phyloP scores from a whole-genome alignment of 2,113 vertebrate species.

The Phalacrocorax brasilianus region DNA sequence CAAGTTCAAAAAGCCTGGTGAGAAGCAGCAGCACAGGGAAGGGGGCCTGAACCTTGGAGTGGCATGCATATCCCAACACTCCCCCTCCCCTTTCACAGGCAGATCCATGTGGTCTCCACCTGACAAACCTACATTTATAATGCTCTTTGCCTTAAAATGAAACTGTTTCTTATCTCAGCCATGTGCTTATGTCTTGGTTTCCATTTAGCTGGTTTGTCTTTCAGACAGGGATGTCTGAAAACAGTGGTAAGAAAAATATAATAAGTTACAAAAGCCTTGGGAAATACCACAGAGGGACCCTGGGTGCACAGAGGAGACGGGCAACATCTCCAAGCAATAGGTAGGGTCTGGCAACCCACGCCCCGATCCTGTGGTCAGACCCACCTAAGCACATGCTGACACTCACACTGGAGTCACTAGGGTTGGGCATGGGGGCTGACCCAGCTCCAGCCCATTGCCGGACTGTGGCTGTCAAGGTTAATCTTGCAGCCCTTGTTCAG shows the following conservation, averaged over 20 bases:
- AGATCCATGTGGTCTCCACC: constrained; percentile 48
- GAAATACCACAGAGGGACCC: neutral
- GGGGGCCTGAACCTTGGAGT: neutral
- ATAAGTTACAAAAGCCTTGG: neutral
- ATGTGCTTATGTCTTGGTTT: neutral
- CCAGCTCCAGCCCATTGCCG: fast-evolving
- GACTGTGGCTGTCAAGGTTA: neutral
- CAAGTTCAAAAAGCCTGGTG: constrained; percentile 9
- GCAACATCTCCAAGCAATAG: neutral
- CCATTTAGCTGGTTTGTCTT: neutral
- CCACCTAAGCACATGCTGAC: neutral
- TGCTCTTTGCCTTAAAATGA: neutral
- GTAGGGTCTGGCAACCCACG: neutral
- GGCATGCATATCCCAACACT: neutral
- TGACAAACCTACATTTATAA: neutral
- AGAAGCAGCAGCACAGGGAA: neutral
- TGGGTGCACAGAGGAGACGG: neutral
- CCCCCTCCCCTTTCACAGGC: neutral
- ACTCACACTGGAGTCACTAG: fast-evolving
- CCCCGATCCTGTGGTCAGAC: neutral
- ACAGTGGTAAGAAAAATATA: neutral
- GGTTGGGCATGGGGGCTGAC: no score
- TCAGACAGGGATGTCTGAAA: neutral
- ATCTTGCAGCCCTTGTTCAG: neutral
- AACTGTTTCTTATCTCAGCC: neutral